These are phyloP conservation scores for Diorhabda carinulata DNA, from an alignment of 1,140 invertebrate species.

Conservation along the genomic window DNA sequence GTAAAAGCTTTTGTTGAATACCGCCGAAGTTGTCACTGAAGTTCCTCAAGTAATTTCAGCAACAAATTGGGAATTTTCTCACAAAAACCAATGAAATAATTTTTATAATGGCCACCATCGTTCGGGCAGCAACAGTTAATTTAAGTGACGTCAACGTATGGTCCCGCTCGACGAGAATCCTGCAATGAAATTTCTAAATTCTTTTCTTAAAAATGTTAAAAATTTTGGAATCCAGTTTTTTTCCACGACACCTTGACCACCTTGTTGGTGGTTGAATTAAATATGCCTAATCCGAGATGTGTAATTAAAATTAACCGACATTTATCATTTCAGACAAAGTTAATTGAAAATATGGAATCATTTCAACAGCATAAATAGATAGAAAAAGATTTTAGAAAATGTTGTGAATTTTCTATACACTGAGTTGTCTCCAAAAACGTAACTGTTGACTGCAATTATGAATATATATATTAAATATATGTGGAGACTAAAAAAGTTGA, in stretches of 20 bases:
- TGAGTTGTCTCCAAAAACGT: too few relatives aligned
- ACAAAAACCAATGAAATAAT: slow-evolving; percentile 14
- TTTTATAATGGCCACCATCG: slow-evolving; percentile 6
- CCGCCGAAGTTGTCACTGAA: background rate
- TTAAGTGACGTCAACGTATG: slow-evolving; percentile 8
- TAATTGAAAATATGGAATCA: too few relatives aligned
- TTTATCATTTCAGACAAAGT: too few relatives aligned
- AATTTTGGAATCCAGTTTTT: slow-evolving; percentile 8
- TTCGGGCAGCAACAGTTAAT: slow-evolving; percentile 9
- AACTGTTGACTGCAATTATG: too few relatives aligned
- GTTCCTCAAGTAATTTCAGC: slow-evolving; percentile 12
- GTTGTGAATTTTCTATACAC: too few relatives aligned
- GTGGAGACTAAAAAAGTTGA: too few relatives aligned
- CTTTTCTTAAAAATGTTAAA: slow-evolving; percentile 2
- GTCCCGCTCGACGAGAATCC: background rate
- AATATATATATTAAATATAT: too few relatives aligned
- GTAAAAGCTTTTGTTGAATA: background rate
- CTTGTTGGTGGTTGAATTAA: slow-evolving; percentile 7
- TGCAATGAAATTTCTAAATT: slow-evolving; percentile 1
- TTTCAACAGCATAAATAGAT: too few relatives aligned
- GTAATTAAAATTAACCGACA: too few relatives aligned
- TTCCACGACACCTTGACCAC: slow-evolving; percentile 15
- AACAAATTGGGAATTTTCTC: slow-evolving; percentile 18
- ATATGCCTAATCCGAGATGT: background rate
- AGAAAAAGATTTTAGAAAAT: too few relatives aligned